Evolutionary conservation across 2,888 invertebrate species (phyloP), one percentile per base, ranked within the genome.

Genomic region (Drosophila prostipennis): DNA sequence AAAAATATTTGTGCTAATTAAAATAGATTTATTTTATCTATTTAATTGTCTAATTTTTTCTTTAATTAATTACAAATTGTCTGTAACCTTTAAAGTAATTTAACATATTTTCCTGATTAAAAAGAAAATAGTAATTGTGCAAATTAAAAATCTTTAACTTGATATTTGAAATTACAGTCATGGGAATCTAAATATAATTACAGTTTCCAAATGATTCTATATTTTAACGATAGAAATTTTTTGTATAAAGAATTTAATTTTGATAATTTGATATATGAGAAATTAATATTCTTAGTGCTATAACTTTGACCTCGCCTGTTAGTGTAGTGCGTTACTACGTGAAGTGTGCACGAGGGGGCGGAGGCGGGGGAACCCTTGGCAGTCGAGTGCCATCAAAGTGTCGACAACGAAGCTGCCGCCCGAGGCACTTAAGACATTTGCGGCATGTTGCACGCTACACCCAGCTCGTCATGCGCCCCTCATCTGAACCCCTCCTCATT

Each of bases 361-460:
- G 7, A 5, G 16, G 5, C 2, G 6, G 11, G 16, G 55, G 57
- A 68, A 65, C 78, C 59, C 64, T 64, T 80, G 76, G 80, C 79
- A 64, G 73, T 59, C 68, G 82, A 78, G 84, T 77, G 73, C 79
- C 75, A 81, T 82, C 72, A 77, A 74, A 79, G 78, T 81, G 84
- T 77, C 73, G 77, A 74, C 72, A 55, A 68, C 73, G 68, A 49
- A 68, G 70, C 72, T 61, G 65, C 52, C 68, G 70, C 79, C 59
- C 54, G 40, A 76, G 83, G 80, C 81, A 83, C 85, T 84, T 79
- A 80, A 83, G 85, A 75, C 83, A 79, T 81, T 74, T 78, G 75
- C 64, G 79, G 80, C 76, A 78, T 83, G 76, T 69, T 79, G 78
- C 82, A 80, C 69, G 76, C 80, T 71, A 56, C 56, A 40, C 53